A percentile compares a stretch with the other conserved stretches of the same genome.
These are phyloP conservation scores for Apamea anceps DNA, from an alignment of 2,888 invertebrate genomes.

Conservation along the genomic window DNA sequence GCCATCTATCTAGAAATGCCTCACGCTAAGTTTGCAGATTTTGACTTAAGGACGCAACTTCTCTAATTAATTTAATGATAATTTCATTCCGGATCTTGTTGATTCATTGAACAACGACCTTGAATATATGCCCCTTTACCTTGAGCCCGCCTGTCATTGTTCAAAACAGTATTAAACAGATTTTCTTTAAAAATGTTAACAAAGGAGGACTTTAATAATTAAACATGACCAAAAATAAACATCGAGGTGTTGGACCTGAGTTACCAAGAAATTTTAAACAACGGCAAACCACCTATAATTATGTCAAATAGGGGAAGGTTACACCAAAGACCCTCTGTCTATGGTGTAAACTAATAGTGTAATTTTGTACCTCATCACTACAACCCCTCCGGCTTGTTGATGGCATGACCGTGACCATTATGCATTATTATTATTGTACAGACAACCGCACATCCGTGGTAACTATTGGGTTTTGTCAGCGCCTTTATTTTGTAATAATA, in stretches of 20 bases:
- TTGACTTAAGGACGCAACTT: neutral
- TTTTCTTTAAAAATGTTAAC: neutral
- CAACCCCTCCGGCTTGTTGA: neutral
- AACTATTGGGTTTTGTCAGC: neutral
- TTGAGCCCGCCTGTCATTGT: neutral
- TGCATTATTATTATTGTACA: slow-evolving; percentile 11
- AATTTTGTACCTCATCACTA: slow-evolving; percentile 15
- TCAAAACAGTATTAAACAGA: neutral
- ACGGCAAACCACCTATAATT: neutral
- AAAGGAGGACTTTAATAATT: neutral
- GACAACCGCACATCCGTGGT: neutral
- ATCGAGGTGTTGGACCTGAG: too few species aligned
- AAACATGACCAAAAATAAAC: neutral
- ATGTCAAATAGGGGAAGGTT: neutral
- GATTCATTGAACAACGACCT: slow-evolving; percentile 2
- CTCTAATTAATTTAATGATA: slow-evolving; percentile 17
- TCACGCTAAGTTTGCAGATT: neutral
- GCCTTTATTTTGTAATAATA: neutral
- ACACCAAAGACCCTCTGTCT: neutral
- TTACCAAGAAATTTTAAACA: neutral
- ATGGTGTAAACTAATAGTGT: slow-evolving; percentile 7
- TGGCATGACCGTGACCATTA: slow-evolving; percentile 16
- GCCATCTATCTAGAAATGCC: neutral
- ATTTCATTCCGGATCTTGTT: neutral
- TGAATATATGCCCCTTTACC: neutral